Conservation (phyloP, 37 sponge, comb jelly and placozoan genomes). For the Crambe crambe region DNA sequence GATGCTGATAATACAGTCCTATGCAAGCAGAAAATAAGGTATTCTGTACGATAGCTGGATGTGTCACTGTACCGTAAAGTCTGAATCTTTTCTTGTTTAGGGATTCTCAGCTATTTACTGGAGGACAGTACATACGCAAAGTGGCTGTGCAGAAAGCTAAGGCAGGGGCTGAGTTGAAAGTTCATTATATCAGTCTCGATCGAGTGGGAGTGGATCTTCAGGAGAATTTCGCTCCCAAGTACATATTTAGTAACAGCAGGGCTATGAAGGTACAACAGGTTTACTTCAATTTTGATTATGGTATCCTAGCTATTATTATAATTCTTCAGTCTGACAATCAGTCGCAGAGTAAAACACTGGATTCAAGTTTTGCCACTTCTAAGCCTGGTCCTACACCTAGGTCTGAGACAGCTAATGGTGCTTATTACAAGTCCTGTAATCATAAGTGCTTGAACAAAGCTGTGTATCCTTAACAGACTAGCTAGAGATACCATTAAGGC, state of each 20-base stretch:
- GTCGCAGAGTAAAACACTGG: not conserved
- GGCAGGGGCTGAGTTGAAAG: slow-evolving; percentile 48
- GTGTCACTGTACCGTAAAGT: not conserved
- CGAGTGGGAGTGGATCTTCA: slow-evolving; percentile 70
- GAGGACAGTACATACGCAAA: slow-evolving; percentile 43
- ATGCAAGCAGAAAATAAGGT: slow-evolving; percentile 79
- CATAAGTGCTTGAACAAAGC: slow-evolving; percentile 73
- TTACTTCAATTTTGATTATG: not conserved
- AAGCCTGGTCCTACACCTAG: not conserved
- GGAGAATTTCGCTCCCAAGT: slow-evolving; percentile 51
- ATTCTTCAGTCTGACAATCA: not conserved
- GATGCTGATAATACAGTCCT: slow-evolving; percentile 59
- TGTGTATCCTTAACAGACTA: slow-evolving; percentile 37
- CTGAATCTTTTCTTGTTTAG: slow-evolving; percentile 4
- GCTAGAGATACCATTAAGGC: not conserved
- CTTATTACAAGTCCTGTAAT: slow-evolving; percentile 30
- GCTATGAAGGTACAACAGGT: not conserved
- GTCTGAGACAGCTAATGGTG: not conserved
- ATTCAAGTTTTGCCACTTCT: not conserved
- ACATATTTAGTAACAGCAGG: not conserved
- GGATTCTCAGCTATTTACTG: slow-evolving; percentile 48
- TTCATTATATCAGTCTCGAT: slow-evolving; percentile 61
- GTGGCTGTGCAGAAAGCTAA: slow-evolving; percentile 30
- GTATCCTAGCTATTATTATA: not conserved
- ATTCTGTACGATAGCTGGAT: not conserved